phyloP scores from a whole-genome alignment of 2,113 vertebrate species.

The Pelecanoides urinatrix region DNA sequence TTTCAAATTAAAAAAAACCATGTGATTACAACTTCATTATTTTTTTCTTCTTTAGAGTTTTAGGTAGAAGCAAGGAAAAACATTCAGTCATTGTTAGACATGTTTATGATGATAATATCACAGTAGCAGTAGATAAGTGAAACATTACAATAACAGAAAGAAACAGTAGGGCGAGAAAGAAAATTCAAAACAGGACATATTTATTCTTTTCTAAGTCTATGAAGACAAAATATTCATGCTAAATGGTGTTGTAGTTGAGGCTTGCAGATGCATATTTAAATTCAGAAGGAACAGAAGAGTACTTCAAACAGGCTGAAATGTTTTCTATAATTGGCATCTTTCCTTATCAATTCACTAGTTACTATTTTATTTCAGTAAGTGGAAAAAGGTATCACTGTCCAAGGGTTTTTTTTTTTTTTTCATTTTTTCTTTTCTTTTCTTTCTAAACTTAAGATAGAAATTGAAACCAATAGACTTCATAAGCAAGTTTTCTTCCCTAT shows the following conservation, averaged over 20 bases:
- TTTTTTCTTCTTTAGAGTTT: not conserved
- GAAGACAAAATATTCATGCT: not conserved
- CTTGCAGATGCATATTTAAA: not conserved
- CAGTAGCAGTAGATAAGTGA: not conserved
- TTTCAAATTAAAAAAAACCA: not conserved
- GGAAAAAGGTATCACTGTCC: not conserved
- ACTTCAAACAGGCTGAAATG: fast-evolving
- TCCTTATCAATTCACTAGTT: not conserved
- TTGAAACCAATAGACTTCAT: not conserved
- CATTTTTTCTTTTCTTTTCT: not conserved
- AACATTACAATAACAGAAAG: not conserved
- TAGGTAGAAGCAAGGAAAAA: not conserved
- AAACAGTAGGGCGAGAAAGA: not conserved
- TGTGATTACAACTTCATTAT: not conserved
- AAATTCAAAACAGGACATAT: not conserved
- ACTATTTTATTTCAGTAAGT: not conserved
- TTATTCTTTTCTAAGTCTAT: not conserved
- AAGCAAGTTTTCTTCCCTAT: not conserved
- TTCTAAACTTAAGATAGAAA: not conserved
- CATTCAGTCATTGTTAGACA: not conserved
- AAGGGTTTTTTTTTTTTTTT: not conserved
- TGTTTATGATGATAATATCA: not conserved
- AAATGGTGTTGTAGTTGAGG: not conserved
- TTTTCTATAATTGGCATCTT: not conserved
- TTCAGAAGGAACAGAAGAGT: not conserved